Conservation (phyloP, 2,113 vertebrate genomes). For the Brachypodius melanocephalos region DNA sequence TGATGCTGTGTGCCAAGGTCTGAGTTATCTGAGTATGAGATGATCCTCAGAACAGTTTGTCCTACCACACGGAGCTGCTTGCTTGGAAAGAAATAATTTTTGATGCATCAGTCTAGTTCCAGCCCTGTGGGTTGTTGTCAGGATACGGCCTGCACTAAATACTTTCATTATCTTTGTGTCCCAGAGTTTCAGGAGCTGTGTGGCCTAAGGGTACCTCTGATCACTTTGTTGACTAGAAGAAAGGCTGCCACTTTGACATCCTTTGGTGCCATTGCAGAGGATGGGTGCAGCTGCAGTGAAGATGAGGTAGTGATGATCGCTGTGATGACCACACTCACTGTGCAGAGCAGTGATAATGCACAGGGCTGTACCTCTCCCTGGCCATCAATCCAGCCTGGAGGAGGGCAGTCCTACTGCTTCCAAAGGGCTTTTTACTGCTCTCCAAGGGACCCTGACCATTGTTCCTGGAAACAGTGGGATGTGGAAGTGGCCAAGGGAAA, state of each 20-base stretch:
- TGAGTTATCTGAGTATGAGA: not conserved
- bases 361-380: not conserved
- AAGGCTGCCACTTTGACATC: not conserved
- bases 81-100: not conserved
- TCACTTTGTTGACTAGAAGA: not conserved
- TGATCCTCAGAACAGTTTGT: not conserved
- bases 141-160: not conserved
- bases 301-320: not conserved
- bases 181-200: not conserved
- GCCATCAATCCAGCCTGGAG: not conserved
- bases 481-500: not conserved
- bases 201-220: not conserved
- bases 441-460: not conserved
- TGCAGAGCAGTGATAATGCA: not conserved
- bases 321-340: accelerated
- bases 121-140: not conserved
- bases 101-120: not conserved
- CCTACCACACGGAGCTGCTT: not conserved
- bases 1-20: not conserved
- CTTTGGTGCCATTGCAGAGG: not conserved
- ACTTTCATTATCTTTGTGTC: not conserved
- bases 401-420: not conserved
- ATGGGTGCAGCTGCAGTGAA: not conserved
- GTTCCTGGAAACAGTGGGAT: not conserved
- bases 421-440: not conserved